A percentile compares a stretch with the other conserved stretches of the same genome.
These are phyloP conservation scores for Chaunax sp. DNA, from an alignment of 2,797 vertebrate genomes.

Conservation along the genomic window DNA sequence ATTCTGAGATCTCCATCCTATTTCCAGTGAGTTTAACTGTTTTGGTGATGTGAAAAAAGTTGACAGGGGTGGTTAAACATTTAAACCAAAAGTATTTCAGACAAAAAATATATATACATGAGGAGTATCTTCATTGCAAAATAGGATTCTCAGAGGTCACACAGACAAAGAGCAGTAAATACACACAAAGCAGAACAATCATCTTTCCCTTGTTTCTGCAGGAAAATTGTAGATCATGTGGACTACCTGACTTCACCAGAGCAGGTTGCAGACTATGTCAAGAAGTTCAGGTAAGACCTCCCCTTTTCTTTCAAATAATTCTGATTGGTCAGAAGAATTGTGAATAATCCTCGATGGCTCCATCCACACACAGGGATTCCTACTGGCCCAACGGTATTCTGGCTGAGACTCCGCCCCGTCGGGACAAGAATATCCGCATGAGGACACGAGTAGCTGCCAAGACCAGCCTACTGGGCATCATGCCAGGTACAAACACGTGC, in stretches of 20 bases:
- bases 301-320: background rate
- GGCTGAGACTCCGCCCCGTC: slow-evolving; percentile 91
- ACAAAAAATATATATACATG: no score
- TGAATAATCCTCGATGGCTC: slow-evolving; percentile 15
- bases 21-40: background rate
- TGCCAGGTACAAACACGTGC: slow-evolving; percentile 88
- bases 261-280: slow-evolving; percentile 97
- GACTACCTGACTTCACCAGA: slow-evolving; percentile 98
- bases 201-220: slow-evolving; percentile 73
- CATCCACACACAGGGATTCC: slow-evolving; percentile 86
- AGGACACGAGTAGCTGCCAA: slow-evolving; percentile 96
- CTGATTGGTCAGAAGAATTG: slow-evolving; percentile 5
- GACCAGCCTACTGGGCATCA: slow-evolving; percentile 94
- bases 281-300: slow-evolving; percentile 92
- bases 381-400: slow-evolving; percentile 99
- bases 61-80: no score
- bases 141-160: background rate
- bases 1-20: background rate
- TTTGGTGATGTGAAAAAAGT: background rate
- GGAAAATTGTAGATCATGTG: slow-evolving; percentile 99
- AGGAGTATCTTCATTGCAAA: no score
- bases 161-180: background rate
- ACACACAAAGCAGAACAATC: slow-evolving; percentile 9
- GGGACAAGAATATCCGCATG: slow-evolving; percentile 96
- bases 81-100: no score